A percentile compares a stretch with the other conserved stretches of the same genome.
These are phyloP conservation scores for Otis tarda DNA, from an alignment of 2,113 vertebrate species.

Conservation along the genomic window DNA sequence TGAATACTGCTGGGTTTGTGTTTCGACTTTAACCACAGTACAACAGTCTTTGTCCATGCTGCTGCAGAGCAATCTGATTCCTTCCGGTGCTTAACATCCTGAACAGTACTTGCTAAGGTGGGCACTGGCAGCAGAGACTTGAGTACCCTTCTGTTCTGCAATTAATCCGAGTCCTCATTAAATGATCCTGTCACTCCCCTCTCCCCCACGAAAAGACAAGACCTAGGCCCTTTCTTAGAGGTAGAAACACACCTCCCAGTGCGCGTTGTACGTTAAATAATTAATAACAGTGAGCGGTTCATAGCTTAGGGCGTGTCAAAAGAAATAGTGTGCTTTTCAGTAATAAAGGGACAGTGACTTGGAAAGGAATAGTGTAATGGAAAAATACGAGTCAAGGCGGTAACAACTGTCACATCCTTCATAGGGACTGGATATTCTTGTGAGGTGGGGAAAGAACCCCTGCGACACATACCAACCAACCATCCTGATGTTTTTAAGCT, in stretches of 20 bases:
- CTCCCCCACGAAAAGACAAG: background rate
- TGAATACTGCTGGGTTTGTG: background rate
- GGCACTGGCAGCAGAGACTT: background rate
- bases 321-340: background rate
- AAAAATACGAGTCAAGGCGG: background rate
- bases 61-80: background rate
- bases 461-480: background rate
- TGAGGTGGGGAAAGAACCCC: background rate
- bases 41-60: background rate
- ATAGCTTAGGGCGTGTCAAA: background rate
- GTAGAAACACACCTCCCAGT: background rate
- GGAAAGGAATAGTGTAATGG: background rate
- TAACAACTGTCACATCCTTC: background rate
- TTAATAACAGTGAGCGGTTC: rapidly evolving
- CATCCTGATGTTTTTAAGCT: background rate
- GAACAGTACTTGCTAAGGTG: background rate
- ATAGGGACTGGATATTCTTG: background rate
- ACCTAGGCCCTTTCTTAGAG: background rate
- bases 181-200: too few species aligned
- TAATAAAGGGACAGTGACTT: background rate
- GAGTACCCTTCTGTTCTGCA: background rate
- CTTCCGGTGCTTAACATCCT: background rate
- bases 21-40: background rate
- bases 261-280: background rate
- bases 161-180: background rate